phyloP scores from a whole-genome alignment of 2,113 vertebrate species.

The Lampris incognitus region DNA sequence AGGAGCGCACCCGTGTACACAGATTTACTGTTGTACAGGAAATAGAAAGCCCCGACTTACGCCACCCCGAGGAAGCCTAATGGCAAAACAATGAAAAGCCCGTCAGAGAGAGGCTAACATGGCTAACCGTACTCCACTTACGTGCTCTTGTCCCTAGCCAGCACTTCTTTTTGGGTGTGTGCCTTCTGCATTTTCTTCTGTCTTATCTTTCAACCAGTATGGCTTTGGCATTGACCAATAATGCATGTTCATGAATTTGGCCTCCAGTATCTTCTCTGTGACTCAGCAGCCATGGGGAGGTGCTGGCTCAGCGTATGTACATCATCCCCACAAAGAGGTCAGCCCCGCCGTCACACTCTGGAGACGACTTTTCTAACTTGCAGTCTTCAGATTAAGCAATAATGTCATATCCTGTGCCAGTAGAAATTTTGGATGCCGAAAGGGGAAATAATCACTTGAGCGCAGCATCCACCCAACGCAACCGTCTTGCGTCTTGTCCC shows the following conservation, averaged over 20 bases:
- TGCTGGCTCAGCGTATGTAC: conserved; percentile 63
- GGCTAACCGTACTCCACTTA: too few relatives aligned
- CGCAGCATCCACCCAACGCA: conserved; percentile 34
- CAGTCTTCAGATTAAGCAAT: conserved; percentile 65
- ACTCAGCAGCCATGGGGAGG: conserved; percentile 23
- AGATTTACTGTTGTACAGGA: too few relatives aligned
- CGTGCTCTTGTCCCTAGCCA: too few relatives aligned
- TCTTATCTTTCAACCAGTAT: neutral
- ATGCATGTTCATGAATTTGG: conserved; percentile 14
- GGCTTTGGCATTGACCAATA: conserved; percentile 32
- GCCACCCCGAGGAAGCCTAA: too few relatives aligned
- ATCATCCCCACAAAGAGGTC: conserved; percentile 25
- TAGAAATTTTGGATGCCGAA: conserved; percentile 72
- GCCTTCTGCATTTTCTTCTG: too few relatives aligned
- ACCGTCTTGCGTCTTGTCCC: conserved; percentile 10
- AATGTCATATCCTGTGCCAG: conserved; percentile 56
- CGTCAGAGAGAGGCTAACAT: too few relatives aligned
- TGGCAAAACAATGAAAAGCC: too few relatives aligned
- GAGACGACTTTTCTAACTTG: conserved; percentile 32
- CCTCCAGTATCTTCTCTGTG: conserved; percentile 3
- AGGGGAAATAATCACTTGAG: conserved; percentile 65
- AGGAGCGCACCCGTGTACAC: too few relatives aligned
- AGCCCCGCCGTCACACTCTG: conserved; percentile 16
- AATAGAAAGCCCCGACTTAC: too few relatives aligned
- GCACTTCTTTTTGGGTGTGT: too few relatives aligned